phyloP scores from a whole-genome alignment of 2,797 vertebrate species.

The Carcharodon carcharias region DNA sequence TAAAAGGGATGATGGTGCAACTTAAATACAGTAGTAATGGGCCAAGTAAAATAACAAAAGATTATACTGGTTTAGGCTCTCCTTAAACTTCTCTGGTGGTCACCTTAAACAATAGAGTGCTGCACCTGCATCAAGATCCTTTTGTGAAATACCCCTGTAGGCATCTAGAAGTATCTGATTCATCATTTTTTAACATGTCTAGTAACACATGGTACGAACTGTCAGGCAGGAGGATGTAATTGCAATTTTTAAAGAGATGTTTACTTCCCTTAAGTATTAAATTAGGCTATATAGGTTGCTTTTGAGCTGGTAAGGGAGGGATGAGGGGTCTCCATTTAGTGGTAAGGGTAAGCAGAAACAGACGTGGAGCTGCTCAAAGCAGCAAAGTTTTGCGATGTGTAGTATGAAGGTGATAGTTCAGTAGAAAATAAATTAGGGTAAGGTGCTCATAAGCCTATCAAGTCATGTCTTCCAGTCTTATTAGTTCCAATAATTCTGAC shows the following conservation, averaged over 20 bases:
- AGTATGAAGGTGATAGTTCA: not conserved
- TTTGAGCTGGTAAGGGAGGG: not conserved
- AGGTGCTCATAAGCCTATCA: not conserved
- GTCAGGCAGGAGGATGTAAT: no score
- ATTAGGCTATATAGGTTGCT: no score
- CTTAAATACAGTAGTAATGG: no score
- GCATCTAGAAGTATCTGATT: no score
- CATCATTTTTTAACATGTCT: no score
- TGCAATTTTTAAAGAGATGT: no score
- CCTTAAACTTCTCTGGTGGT: not conserved
- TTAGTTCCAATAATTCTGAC: not conserved
- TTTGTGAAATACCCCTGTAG: no score
- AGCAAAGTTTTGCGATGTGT: not conserved
- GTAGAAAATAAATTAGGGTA: not conserved
- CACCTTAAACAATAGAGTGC: no score
- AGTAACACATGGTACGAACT: no score
- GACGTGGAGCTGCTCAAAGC: not conserved
- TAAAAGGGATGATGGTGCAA: no score
- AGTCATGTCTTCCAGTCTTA: not conserved
- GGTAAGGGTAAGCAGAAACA: not conserved
- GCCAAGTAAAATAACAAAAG: not conserved
- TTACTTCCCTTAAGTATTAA: no score
- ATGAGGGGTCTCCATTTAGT: not conserved
- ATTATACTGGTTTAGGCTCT: not conserved
- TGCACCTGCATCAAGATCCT: no score